Evolutionary conservation across 2,797 vertebrate species (phyloP).

Genomic region (Phaenicophaeus curvirostris): DNA sequence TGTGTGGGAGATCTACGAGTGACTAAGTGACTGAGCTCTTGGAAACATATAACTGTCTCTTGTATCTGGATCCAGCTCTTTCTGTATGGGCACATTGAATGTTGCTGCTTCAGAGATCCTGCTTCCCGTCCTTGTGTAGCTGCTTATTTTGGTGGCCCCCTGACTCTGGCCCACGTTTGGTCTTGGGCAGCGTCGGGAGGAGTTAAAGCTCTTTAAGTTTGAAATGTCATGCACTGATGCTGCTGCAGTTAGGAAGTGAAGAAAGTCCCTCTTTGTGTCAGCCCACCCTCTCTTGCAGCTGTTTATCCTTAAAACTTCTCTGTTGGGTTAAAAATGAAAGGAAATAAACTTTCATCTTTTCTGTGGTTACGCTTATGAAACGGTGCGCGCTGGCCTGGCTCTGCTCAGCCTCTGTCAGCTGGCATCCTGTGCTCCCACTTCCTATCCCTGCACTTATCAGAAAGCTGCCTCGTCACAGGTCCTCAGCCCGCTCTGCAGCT

Average conservation of each 20-base stretch:
- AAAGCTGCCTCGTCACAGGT: background rate
- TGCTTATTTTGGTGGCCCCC: background rate
- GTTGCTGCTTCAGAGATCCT: background rate
- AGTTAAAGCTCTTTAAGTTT: background rate
- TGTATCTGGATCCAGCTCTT: background rate
- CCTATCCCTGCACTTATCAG: background rate
- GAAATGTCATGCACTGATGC: background rate
- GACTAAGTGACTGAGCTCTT: conserved; percentile 26
- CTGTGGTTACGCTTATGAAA: background rate
- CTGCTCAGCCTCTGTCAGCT: background rate
- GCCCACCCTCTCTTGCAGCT: background rate
- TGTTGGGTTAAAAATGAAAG: conserved; percentile 45
- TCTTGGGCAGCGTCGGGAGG: fast-evolving
- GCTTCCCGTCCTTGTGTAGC: background rate
- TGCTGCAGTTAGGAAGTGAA: conserved; percentile 11
- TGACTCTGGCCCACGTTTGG: background rate
- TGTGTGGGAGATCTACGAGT: conserved; percentile 48
- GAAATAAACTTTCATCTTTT: conserved; percentile 31
- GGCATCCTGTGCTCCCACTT: background rate
- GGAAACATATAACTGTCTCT: background rate
- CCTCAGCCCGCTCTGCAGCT: background rate
- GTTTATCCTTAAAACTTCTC: conserved; percentile 45
- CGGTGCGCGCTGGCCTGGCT: background rate
- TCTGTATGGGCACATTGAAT: background rate
- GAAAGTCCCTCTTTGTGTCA: conserved; percentile 37